These are phyloP conservation scores for Periophthalmus modestus DNA, from an alignment of 2,113 vertebrate species.

Conservation along the genomic window DNA sequence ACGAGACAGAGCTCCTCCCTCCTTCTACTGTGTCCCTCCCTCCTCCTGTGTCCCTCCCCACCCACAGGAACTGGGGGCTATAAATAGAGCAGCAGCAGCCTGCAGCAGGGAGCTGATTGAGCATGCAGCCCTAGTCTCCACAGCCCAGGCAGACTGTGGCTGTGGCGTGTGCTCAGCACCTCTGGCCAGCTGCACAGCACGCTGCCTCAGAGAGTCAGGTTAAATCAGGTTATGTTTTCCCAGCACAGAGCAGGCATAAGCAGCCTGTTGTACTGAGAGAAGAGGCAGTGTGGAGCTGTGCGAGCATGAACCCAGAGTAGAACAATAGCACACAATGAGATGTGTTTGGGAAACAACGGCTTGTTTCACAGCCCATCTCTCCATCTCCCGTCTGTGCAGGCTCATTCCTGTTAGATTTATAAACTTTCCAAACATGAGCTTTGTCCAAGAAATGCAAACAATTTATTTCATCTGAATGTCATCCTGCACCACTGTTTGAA, in stretches of 20 bases:
- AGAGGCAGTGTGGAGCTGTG: constrained; percentile 40
- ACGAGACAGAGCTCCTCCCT: constrained; percentile 66
- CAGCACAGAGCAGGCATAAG: constrained; percentile 38
- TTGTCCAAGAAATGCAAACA: constrained; percentile 14
- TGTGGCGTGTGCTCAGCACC: constrained; percentile 57
- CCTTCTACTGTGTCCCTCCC: constrained; percentile 22
- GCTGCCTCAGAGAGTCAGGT: constrained; percentile 53
- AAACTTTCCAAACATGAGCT: constrained; percentile 26
- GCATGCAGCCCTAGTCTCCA: constrained; percentile 75
- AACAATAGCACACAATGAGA: constrained; percentile 72
- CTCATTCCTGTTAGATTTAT: constrained; percentile 2
- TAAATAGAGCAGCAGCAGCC: constrained; percentile 76
- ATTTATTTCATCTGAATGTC: constrained; percentile 3
- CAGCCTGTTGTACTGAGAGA: constrained; percentile 49
- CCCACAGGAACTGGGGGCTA: constrained; percentile 71
- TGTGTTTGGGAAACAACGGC: constrained; percentile 72
- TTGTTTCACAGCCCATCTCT: constrained; percentile 52
- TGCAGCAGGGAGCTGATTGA: constrained; percentile 73
- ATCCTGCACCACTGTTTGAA: not conserved
- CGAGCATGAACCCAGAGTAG: constrained; percentile 49
- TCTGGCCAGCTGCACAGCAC: constrained; percentile 60
- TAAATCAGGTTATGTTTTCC: constrained; percentile 54
- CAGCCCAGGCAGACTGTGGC: constrained; percentile 42
- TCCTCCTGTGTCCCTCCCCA: constrained; percentile 28
- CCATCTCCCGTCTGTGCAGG: constrained; percentile 38